Conservation (phyloP, 2,888 invertebrate genomes). For the Stegophylla sp. region DNA sequence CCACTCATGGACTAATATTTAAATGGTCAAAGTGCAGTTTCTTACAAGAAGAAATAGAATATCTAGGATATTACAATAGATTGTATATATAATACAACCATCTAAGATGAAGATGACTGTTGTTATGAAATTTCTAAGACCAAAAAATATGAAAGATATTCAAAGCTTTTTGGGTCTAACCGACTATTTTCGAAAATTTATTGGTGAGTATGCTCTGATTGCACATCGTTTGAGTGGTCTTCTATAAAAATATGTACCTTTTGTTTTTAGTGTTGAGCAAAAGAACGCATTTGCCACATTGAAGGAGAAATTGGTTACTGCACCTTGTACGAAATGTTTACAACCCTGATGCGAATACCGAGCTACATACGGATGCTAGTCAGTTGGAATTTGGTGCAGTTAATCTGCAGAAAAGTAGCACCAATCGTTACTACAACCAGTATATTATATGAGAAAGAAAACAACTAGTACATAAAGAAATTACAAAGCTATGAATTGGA, state of each 20-base stretch:
- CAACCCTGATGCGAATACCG: background rate
- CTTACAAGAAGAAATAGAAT: background rate
- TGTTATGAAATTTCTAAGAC: background rate
- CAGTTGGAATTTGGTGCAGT: background rate
- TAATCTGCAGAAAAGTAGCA: background rate
- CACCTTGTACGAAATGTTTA: background rate
- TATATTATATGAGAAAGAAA: background rate
- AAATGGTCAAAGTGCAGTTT: background rate
- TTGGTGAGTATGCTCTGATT: background rate
- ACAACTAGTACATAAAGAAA: background rate
- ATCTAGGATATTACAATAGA: background rate
- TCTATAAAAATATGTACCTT: background rate
- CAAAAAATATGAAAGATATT: background rate
- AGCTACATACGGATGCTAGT: background rate
- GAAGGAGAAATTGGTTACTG: background rate
- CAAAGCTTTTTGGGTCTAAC: background rate
- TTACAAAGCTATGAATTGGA: background rate
- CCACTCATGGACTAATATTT: background rate
- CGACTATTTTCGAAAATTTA: background rate
- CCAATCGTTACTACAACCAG: background rate
- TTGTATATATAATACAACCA: background rate
- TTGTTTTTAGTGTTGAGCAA: background rate
- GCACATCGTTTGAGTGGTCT: background rate
- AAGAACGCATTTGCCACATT: background rate
- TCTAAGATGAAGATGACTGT: background rate